phyloP scores from a whole-genome alignment of 2,113 vertebrate genomes.

The Sclerurus mexicanus region DNA sequence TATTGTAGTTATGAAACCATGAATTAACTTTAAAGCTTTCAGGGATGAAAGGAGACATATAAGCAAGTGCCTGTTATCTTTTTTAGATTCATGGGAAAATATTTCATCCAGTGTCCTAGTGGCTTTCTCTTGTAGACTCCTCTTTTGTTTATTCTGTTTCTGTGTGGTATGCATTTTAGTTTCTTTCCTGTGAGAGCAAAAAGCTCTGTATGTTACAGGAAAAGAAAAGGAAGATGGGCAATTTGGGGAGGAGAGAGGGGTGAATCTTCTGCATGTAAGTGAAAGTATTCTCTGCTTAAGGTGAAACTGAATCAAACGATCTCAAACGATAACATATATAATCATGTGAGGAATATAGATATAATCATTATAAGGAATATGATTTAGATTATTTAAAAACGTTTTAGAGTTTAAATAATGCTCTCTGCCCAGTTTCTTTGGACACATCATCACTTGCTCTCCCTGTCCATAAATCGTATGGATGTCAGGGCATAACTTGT shows the following conservation, averaged over 20 bases:
- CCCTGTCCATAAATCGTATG: background rate
- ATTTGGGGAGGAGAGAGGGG: background rate
- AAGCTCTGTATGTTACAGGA: background rate
- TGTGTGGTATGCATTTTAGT: slow-evolving; percentile 72
- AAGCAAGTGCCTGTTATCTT: slow-evolving; percentile 74
- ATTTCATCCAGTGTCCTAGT: slow-evolving; percentile 67
- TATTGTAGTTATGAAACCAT: slow-evolving; percentile 78
- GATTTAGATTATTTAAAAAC: background rate
- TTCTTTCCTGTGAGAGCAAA: slow-evolving; percentile 62
- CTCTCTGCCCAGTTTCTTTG: background rate
- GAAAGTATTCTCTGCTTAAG: background rate
- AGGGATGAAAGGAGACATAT: slow-evolving; percentile 70
- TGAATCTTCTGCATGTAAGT: background rate
- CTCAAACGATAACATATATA: background rate
- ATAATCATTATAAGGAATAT: background rate
- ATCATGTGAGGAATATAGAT: background rate
- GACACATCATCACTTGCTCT: background rate
- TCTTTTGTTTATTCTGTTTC: slow-evolving; percentile 76
- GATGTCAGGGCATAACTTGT: background rate
- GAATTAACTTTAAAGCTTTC: slow-evolving; percentile 79
- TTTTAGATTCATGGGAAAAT: slow-evolving; percentile 70
- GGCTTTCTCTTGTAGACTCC: slow-evolving; percentile 64
- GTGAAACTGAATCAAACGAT: background rate
- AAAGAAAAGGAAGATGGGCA: background rate
- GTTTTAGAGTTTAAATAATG: background rate